Evolutionary conservation across 2,888 invertebrate genomes (phyloP).

Genomic region (Drosophila mayaguana): DNA sequence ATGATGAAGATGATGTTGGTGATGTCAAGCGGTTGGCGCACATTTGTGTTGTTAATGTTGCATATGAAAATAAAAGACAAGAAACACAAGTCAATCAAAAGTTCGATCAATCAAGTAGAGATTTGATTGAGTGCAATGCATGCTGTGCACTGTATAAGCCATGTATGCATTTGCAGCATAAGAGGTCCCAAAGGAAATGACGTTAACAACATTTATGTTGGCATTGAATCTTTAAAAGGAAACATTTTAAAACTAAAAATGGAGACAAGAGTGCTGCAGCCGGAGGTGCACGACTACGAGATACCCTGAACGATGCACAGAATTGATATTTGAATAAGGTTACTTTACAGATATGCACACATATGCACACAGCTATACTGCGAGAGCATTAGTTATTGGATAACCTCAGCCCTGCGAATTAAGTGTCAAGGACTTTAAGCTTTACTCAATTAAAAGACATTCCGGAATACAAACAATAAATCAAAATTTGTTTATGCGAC

Average conservation of each 20-base stretch:
- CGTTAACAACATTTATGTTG: neutral
- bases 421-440: neutral
- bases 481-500: too few species aligned
- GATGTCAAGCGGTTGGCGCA: conserved; percentile 19
- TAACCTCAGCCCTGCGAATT: neutral
- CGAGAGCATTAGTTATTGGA: neutral
- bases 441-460: neutral
- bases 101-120: conserved; percentile 16
- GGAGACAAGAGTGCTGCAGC: neutral
- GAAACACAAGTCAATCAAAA: conserved; percentile 44
- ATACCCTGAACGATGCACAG: neutral
- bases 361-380: neutral
- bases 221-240: neutral
- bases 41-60: conserved; percentile 35
- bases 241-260: neutral
- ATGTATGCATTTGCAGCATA: conserved; percentile 19
- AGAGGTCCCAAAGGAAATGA: neutral
- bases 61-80: conserved; percentile 49
- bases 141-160: conserved; percentile 28
- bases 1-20: conserved; percentile 29
- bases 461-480: too few species aligned
- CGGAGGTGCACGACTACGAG: neutral
- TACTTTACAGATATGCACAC: neutral
- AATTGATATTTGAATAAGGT: neutral
- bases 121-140: conserved; percentile 34